Evolutionary conservation across 2,888 invertebrate species (phyloP), one percentile per base, ranked within the genome.

Genomic region (Aphodius sticticus): DNA sequence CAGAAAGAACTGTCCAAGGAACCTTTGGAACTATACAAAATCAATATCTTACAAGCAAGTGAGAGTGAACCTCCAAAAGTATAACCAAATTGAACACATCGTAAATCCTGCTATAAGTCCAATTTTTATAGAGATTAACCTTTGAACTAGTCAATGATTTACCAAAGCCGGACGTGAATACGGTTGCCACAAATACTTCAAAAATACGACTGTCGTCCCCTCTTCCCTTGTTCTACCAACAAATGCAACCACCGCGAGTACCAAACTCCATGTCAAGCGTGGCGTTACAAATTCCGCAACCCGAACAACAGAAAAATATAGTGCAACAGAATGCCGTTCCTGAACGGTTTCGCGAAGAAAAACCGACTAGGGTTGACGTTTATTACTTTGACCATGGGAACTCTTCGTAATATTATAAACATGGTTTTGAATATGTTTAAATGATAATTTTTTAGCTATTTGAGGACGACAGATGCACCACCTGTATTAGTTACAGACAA

Each of bases 321-420:
- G 35, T 70, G 26, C 70, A 69, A 12, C 78, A n/a, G 26, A 0
- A 35, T 53, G 37, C 9, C 38, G 16, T n/a, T 36, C 35, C 7
- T 36, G 26, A 74, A 74, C 36, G 36, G 9, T 74, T 74, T 26
- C 14, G 36, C 76, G 16, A 76, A 37, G 69, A 80, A n/a, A 16
- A 76, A 38, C 74, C 82, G 0, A 86, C 86, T 35, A 90, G 89
- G 84, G 92, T 93, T 7, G 93, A 94, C 81, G 91, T 93, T 75
- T 94, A 94, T 87, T 93, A 93, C 81, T 94, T 94, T 83, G 94
- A 94, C 85, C 93, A 93, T 84, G 93, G 93, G 75, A 92, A 92
- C 85, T 91, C 92, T 0, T 91, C 92, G 91, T 92, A 87, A 77
- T 70, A 38, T 16, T 15, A 14, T 16, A 26, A 37, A 37, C 16